Conservation (phyloP, 2,113 vertebrate genomes). For the Ramphastos sulfuratus region DNA sequence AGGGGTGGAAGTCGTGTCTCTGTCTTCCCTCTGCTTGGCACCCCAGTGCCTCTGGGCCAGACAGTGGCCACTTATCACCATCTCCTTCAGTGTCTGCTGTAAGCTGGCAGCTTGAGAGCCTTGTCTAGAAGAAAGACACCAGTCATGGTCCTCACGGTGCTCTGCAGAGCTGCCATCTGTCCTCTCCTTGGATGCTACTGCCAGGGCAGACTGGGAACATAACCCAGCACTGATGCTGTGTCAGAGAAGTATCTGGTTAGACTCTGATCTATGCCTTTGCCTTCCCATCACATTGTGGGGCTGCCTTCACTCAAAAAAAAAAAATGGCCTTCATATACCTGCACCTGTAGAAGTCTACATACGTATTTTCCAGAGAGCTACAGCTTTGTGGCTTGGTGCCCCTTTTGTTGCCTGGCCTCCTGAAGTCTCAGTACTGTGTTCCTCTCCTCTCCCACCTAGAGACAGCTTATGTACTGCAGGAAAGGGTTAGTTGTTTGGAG, state of each 20-base stretch:
- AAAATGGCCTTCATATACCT: neutral
- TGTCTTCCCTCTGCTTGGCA: neutral
- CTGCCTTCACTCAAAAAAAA: neutral
- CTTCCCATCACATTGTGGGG: neutral
- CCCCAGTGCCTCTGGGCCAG: neutral
- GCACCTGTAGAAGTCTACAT: neutral
- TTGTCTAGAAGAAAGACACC: neutral
- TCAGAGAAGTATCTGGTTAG: neutral
- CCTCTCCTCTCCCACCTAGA: neutral
- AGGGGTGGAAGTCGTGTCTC: neutral
- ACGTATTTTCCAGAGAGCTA: neutral
- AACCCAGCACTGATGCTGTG: neutral
- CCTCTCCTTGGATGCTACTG: neutral
- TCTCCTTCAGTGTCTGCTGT: neutral
- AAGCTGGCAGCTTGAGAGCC: neutral
- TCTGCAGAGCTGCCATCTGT: conserved; percentile 37
- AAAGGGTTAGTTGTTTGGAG: neutral
- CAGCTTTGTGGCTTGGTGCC: neutral
- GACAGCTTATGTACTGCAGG: neutral
- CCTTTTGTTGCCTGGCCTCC: neutral
- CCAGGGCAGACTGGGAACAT: neutral
- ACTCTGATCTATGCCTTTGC: neutral
- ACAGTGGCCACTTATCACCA: neutral
- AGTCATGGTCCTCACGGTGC: neutral
- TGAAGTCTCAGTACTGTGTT: neutral